Evolutionary conservation across 2,113 vertebrate genomes (phyloP).

Genomic region (Sorex fumeus): DNA sequence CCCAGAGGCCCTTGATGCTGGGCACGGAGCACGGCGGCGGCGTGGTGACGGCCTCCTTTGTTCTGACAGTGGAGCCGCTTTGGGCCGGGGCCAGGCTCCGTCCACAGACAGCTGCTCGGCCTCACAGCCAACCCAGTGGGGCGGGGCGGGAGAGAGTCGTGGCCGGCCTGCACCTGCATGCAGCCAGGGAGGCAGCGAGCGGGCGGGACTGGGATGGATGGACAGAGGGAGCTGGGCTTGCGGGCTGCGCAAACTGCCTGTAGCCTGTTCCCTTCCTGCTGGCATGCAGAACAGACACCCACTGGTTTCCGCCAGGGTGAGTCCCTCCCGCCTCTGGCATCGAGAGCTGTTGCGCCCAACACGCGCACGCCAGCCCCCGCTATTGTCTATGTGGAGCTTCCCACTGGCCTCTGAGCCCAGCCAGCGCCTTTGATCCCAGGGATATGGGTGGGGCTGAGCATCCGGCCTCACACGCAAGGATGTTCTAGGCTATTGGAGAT

Average conservation of each 20-base stretch:
- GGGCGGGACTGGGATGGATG: background rate
- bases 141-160: background rate
- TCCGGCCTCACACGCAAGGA: no score
- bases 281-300: background rate
- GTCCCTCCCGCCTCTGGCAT: background rate
- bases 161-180: background rate
- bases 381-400: accelerated
- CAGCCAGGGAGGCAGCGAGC: background rate
- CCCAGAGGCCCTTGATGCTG: background rate
- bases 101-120: slow-evolving; percentile 36
- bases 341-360: background rate
- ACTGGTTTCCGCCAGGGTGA: background rate
- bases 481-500: background rate
- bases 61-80: slow-evolving; percentile 55
- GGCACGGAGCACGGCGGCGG: background rate
- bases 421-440: no score
- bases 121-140: background rate
- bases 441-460: no score
- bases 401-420: accelerated
- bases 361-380: background rate
- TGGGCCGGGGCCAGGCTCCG: slow-evolving; percentile 60
- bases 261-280: no score
- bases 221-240: no score
- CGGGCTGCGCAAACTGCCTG: no score
- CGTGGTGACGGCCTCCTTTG: slow-evolving; percentile 40